phyloP scores from a whole-genome alignment of 2,113 vertebrate species.

The Geococcyx californianus region DNA sequence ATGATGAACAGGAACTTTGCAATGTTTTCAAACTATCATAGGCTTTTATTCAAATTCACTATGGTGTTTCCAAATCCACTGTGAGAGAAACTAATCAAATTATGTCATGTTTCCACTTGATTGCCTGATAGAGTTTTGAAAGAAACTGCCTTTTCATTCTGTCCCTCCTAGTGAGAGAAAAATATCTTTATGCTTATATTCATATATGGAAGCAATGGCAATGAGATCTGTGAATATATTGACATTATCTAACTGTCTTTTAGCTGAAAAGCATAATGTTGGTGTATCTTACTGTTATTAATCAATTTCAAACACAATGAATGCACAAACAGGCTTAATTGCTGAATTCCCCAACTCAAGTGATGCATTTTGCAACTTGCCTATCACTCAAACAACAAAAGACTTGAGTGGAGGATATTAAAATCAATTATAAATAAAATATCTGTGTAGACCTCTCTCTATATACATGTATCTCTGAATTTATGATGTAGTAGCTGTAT shows the following conservation, averaged over 20 bases:
- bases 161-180: background rate
- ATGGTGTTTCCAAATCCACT: background rate
- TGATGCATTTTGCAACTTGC: constrained; percentile 60
- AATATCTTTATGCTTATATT: constrained; percentile 9
- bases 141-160: constrained; percentile 4
- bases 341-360: constrained; percentile 2
- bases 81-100: background rate
- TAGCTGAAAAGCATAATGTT: constrained; percentile 2
- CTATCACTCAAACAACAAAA: constrained; percentile 46
- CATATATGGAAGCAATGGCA: background rate
- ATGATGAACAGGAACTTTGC: background rate
- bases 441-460: background rate
- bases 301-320: constrained; percentile 53
- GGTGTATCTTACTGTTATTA: constrained; percentile 41
- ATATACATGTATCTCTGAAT: background rate
- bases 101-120: background rate
- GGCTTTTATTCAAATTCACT: background rate
- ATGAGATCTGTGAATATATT: constrained; percentile 45
- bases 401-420: constrained; percentile 24
- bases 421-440: constrained; percentile 45
- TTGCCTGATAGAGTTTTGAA: background rate
- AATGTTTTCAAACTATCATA: background rate
- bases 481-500: background rate
- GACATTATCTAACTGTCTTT: constrained; percentile 29
- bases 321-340: constrained; percentile 43